Evolutionary conservation across 1,140 invertebrate species (phyloP).

Genomic region (Eubasilissa regina): DNA sequence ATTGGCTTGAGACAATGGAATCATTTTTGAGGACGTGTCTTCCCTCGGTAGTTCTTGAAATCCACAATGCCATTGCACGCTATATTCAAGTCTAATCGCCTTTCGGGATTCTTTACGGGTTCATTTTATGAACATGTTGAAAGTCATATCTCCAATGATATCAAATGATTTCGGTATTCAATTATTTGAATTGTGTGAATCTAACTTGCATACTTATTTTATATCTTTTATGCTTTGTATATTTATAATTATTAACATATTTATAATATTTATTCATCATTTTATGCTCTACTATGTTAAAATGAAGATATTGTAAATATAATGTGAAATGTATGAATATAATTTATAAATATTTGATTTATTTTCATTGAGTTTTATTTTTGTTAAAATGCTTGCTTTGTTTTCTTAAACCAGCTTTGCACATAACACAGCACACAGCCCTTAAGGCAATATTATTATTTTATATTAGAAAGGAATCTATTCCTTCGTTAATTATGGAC

Average conservation of each 20-base stretch:
- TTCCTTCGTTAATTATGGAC: too few relatives aligned
- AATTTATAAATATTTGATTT: conserved; percentile 49
- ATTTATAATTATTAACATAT: conserved; percentile 30
- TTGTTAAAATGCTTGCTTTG: conserved; percentile 39
- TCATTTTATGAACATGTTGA: background rate
- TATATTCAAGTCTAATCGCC: too few relatives aligned
- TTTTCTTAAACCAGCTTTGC: background rate
- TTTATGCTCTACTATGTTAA: conserved; percentile 35
- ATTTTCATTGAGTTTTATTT: conserved; percentile 50
- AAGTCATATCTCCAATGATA: background rate
- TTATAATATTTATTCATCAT: conserved; percentile 45
- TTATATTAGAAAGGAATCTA: too few relatives aligned
- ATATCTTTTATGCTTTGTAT: conserved; percentile 49
- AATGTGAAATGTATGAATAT: conserved; percentile 47
- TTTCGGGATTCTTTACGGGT: too few relatives aligned
- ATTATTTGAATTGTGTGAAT: conserved; percentile 31
- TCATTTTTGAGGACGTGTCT: too few relatives aligned
- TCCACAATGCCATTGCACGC: too few relatives aligned
- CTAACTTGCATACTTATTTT: conserved; percentile 45
- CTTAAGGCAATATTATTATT: background rate
- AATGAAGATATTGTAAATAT: conserved; percentile 35
- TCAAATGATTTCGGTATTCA: background rate
- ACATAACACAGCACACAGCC: conserved; percentile 24
- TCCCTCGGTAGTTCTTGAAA: too few relatives aligned
- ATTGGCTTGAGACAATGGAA: background rate